These are phyloP conservation scores for Upupa epops DNA, from an alignment of 2,113 vertebrate species.

Conservation along the genomic window DNA sequence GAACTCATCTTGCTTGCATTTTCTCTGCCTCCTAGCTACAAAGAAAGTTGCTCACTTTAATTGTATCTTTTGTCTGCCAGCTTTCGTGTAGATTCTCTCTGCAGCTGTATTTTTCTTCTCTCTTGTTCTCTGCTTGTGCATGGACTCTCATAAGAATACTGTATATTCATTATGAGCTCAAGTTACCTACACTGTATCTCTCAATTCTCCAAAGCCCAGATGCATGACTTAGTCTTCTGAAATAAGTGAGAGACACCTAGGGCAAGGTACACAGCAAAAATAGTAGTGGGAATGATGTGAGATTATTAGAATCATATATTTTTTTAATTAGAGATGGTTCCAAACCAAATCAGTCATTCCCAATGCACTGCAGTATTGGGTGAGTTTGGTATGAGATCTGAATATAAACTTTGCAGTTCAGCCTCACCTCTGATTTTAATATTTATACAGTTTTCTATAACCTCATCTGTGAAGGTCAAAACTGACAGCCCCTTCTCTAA, in stretches of 20 bases:
- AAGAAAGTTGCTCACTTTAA: background rate
- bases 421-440: slow-evolving; percentile 47
- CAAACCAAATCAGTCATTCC: slow-evolving; percentile 61
- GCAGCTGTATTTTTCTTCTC: slow-evolving; percentile 43
- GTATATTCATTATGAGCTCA: slow-evolving; percentile 54
- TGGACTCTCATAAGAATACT: slow-evolving; percentile 60
- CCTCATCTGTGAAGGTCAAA: slow-evolving; percentile 45
- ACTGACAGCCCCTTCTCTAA: slow-evolving; percentile 18
- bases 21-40: background rate
- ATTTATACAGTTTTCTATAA: slow-evolving; percentile 49
- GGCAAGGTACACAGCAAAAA: slow-evolving; percentile 45
- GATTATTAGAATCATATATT: slow-evolving; percentile 66
- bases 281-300: slow-evolving; percentile 52
- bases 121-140: background rate
- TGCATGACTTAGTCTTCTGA: slow-evolving; percentile 38
- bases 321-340: slow-evolving; percentile 65
- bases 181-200: background rate
- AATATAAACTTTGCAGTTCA: slow-evolving; percentile 44
- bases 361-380: slow-evolving; percentile 42
- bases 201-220: slow-evolving; percentile 37
- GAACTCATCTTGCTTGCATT: background rate
- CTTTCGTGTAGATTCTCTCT: background rate
- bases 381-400: slow-evolving; percentile 35
- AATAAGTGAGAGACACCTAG: slow-evolving; percentile 37
- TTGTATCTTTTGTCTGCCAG: slow-evolving; percentile 1